Base-by-base conservation (phyloP, 2,888 invertebrate genomes). In the Yponomeuta evonymella region DNA sequence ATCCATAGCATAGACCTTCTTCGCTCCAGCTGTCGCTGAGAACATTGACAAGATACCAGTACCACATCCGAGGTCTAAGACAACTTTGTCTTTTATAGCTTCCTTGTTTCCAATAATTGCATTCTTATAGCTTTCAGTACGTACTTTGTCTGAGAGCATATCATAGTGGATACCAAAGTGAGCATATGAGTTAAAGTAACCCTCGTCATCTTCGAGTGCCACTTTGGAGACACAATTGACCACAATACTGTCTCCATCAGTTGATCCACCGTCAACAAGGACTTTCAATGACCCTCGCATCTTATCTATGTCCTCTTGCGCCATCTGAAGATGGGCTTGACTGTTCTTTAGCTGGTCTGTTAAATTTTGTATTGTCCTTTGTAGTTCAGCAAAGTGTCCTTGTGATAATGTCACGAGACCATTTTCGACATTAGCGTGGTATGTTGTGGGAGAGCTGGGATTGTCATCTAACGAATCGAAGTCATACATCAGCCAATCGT, bases 11-110 rank as follows among this genome's bases (percentile, higher is more conserved):
- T 97, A 96, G 6, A 99, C 97, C 88, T 94, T 95, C 73, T 94
- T 93, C 65, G 99, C 99, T 43, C 98, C 99, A 33, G 98, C 98
- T 81, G 97, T 95, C 12, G 98, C 98, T 75, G 98, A 97, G 93
- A 99, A 99, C 97, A 99, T 98, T 15, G 98, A 98, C 36, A 99
- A 91, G 76, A 99, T 99, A 48, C 98, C 98, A 1, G 99, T 99
- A 36, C 99, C 99, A 88, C 99, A 99, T 58, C 99, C 99, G 71
- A 99, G 95, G 92, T 99, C 99, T 73, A 99, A 89, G 30, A 99
- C 97, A 33, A 94, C 90, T 87, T 98, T 98, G 64, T 94, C 95
- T 77, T 92, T 91, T 70, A 98, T 93, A 71, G 94, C 87, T 51
- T 94, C 93, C 48, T 90, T 89, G 83, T 98, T 98, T 29, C 94